Evolutionary conservation across 1,140 invertebrate species (phyloP).

Genomic region (Cecropterus lyciades): DNA sequence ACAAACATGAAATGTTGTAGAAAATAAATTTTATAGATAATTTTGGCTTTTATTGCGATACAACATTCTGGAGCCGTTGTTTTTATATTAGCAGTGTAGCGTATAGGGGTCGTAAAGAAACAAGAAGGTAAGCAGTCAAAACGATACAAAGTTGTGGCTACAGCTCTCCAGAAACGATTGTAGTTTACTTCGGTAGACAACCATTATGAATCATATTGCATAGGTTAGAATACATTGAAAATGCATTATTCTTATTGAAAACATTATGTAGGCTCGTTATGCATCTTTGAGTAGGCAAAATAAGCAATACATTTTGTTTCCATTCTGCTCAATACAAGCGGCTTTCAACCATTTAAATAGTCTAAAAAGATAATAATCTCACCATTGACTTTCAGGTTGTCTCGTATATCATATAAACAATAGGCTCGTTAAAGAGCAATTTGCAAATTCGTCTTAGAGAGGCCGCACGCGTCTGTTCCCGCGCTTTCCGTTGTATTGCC

Average conservation of each 20-base stretch:
- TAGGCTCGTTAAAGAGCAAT: slow-evolving; percentile 43
- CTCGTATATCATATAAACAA: slow-evolving; percentile 39
- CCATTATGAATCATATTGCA: slow-evolving; percentile 16
- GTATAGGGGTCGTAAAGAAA: too few relatives aligned
- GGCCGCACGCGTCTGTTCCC: slow-evolving; percentile 49
- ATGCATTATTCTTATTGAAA: slow-evolving; percentile 16
- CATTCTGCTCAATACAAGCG: slow-evolving; percentile 19
- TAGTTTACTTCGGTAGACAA: slow-evolving; percentile 3
- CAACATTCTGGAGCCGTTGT: too few relatives aligned
- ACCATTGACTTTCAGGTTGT: slow-evolving; percentile 32
- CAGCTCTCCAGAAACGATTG: background rate
- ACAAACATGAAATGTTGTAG: too few relatives aligned
- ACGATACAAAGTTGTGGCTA: background rate
- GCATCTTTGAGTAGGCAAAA: slow-evolving; percentile 19
- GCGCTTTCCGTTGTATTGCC: slow-evolving; percentile 40
- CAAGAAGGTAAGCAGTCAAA: too few relatives aligned
- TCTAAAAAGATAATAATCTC: slow-evolving; percentile 32
- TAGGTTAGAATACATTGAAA: slow-evolving; percentile 18
- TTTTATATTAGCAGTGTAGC: too few relatives aligned
- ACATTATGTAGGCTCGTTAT: slow-evolving; percentile 23
- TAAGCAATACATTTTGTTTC: slow-evolving; percentile 32
- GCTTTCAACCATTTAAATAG: slow-evolving; percentile 32
- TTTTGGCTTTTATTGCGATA: too few relatives aligned
- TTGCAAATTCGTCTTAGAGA: slow-evolving; percentile 42
- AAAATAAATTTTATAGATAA: too few relatives aligned